These are phyloP conservation scores for Bombylius major DNA, from an alignment of 2,888 invertebrate species.

Conservation along the genomic window DNA sequence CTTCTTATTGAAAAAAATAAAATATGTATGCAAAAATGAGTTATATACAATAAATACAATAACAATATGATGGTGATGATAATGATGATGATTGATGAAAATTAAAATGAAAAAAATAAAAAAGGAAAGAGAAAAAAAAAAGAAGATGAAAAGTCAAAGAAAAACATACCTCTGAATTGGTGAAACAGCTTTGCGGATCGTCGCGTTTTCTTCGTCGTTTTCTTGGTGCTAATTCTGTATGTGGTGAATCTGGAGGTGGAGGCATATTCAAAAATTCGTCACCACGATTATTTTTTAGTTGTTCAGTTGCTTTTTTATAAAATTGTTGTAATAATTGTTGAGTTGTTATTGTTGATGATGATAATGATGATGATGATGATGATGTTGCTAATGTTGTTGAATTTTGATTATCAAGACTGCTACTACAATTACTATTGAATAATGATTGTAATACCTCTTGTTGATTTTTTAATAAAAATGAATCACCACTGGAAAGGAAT, in stretches of 20 bases:
- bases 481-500: neutral
- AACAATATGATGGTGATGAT: too few species aligned
- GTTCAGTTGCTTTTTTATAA: conserved; percentile 7
- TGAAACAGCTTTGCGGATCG: conserved; percentile 45
- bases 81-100: too few species aligned
- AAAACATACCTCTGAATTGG: conserved; percentile 31
- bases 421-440: conserved; percentile 1
- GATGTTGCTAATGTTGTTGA: conserved; percentile 1
- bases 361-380: neutral
- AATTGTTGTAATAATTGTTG: neutral
- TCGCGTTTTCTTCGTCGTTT: conserved; percentile 51
- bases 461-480: neutral
- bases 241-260: conserved; percentile 43
- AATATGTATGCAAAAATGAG: too few species aligned
- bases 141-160: neutral
- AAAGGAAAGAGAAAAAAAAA: neutral
- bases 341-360: neutral
- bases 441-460: neutral
- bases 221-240: conserved; percentile 41
- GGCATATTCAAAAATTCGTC: conserved; percentile 25
- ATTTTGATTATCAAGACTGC: neutral
- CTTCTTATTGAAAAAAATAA: too few species aligned
- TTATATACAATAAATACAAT: too few species aligned
- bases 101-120: too few species aligned
- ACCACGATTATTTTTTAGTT: conserved; percentile 4